Evolutionary conservation across 2,797 vertebrate genomes (phyloP), one percentile per base, ranked within the genome.

Genomic region (Chelidonichthys spinosus): DNA sequence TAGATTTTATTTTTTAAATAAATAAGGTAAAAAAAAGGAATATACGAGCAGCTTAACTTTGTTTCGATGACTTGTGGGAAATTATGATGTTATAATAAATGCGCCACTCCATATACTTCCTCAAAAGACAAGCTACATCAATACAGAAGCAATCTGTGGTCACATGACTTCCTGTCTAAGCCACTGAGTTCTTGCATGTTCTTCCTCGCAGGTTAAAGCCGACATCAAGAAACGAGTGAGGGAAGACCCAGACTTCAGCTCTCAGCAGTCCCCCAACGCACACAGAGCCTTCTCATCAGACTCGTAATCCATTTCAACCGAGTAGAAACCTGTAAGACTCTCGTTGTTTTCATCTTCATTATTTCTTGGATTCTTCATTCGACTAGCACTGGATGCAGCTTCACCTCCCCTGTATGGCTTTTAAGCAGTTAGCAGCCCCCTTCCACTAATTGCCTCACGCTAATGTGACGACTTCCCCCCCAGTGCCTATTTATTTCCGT

Each of bases 151-250:
- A 1, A 25, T 25, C 25, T 25, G 25, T 25, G 25, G 25, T 25
- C 25, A 25, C 25, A 25, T 25, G 25, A 25, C 25, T 25, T 25
- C 25, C 25, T 25, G 25, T 25, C 25, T 25, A 25, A 25, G 25
- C 25, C 25, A 25, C 25, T 25, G 2, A 25, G 1, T 25, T 25
- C 25, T 25, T 25, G 2, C 25, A 25, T 25, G 25, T 32, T 44
- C 47, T 69, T 67, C 13, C 52, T 68, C 73, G 25, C 91, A 98
- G 97, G 95, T 98, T 33, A 96, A 96, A 87, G 89, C 93, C 0
- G 97, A 98, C 83, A 93, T 98, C 63, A 96, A 96, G 90, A 96
- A 96, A 81, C 93, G 96, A 55, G 93, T 98, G 65, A 94, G 93
- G 59, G 96, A 97, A 13, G 97, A 98, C 66, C 94, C 95, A 0